A percentile compares a stretch with the other conserved stretches of the same genome.
Conservation (phyloP, 2,113 vertebrate genomes). For the Chaenogobius annularis region DNA sequence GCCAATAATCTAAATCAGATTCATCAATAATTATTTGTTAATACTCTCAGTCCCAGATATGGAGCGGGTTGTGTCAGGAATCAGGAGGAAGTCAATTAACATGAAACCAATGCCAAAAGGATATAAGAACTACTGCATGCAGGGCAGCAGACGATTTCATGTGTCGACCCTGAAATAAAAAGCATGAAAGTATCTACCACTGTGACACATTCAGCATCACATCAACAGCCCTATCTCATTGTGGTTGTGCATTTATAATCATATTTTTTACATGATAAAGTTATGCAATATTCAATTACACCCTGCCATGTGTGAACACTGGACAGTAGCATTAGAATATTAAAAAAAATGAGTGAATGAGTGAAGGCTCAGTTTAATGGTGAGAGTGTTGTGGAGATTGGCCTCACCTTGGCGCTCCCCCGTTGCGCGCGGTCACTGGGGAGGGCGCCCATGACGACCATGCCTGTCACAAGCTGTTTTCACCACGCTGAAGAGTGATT, state of each 20-base stretch:
- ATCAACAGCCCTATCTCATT: neutral
- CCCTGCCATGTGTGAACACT: neutral
- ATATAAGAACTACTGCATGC: neutral
- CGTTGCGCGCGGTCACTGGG: conserved; percentile 50
- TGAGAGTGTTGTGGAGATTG: conserved; percentile 36
- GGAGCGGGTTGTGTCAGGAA: neutral
- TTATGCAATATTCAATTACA: neutral
- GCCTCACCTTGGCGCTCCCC: conserved; percentile 55
- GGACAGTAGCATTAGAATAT: neutral
- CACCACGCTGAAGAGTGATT: conserved; percentile 66
- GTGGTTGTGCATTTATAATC: neutral
- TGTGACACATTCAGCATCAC: neutral
- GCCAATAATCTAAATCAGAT: neutral
- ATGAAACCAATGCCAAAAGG: neutral
- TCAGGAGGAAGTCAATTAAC: neutral
- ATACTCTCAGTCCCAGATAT: neutral
- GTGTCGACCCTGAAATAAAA: neutral
- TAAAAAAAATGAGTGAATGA: neutral
- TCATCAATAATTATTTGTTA: neutral
- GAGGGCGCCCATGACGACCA: conserved; percentile 58
- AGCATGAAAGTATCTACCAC: neutral
- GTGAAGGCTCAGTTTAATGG: conserved; percentile 20
- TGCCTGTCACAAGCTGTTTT: conserved; percentile 68
- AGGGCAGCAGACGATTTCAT: neutral
- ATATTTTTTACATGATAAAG: neutral